Percentiles rank a stretch among this genome's conserved stretches.
These are phyloP conservation scores for Eira barbara DNA, from an alignment of 2,113 vertebrate genomes.

Conservation along the genomic window DNA sequence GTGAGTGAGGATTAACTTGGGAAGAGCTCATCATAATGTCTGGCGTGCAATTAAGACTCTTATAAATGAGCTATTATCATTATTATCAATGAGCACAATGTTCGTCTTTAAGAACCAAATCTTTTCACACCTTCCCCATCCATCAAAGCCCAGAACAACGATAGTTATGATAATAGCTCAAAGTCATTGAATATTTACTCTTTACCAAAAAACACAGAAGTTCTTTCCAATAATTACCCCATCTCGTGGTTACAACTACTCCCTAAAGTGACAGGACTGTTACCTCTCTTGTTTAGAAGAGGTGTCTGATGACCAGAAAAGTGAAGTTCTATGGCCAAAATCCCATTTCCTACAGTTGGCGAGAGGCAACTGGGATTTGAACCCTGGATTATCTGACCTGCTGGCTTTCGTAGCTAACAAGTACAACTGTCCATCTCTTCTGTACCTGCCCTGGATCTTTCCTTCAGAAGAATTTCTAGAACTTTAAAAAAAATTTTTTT, in stretches of 20 bases:
- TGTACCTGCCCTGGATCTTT: neutral
- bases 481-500: neutral
- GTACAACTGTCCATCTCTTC: neutral
- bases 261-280: neutral
- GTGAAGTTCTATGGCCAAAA: neutral
- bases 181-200: neutral
- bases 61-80: neutral
- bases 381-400: neutral
- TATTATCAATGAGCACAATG: neutral
- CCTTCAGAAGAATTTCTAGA: neutral
- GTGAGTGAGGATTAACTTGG: neutral
- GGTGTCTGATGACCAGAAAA: neutral
- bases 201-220: neutral
- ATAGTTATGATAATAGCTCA: neutral
- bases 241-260: neutral
- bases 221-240: neutral
- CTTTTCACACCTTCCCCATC: neutral
- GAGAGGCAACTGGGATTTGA: neutral
- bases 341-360: neutral
- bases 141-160: neutral
- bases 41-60: neutral
- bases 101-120: neutral
- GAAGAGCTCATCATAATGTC: too few relatives aligned
- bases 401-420: neutral
- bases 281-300: neutral